Conservation (phyloP, 2,113 vertebrate genomes). For the Aleadryas rufinucha region DNA sequence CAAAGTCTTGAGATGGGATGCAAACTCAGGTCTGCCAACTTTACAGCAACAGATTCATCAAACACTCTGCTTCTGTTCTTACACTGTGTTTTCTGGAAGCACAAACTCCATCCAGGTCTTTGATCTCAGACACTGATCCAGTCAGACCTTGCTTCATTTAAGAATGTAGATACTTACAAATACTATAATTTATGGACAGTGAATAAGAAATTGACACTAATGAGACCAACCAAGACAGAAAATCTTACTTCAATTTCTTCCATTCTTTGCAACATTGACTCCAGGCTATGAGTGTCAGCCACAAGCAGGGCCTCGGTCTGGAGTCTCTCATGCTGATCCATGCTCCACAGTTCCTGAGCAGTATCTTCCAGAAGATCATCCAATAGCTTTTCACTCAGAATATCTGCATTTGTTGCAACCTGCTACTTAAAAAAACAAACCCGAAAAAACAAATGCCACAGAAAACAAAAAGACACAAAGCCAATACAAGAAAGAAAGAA, state of each 20-base stretch:
- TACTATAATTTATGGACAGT: not conserved
- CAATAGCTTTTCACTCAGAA: slow-evolving; percentile 59
- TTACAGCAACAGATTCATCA: not conserved
- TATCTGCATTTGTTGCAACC: slow-evolving; percentile 58
- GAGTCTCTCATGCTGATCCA: slow-evolving; percentile 35
- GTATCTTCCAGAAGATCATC: slow-evolving; percentile 74
- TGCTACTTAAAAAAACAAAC: slow-evolving; percentile 8
- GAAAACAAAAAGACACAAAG: not conserved
- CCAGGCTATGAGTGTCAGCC: slow-evolving; percentile 69
- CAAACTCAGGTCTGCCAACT: not conserved
- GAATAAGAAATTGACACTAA: not conserved
- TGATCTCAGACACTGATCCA: not conserved
- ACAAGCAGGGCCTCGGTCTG: not conserved
- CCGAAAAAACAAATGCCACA: not conserved
- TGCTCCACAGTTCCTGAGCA: slow-evolving; percentile 40
- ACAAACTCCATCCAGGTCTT: not conserved
- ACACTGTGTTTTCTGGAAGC: not conserved
- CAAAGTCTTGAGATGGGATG: not conserved
- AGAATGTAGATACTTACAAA: not conserved
- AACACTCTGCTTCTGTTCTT: not conserved
- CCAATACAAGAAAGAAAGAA: not conserved
- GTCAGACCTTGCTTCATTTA: not conserved
- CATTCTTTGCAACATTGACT: slow-evolving; percentile 90
- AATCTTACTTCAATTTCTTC: slow-evolving; percentile 92
- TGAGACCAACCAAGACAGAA: not conserved